Conservation (phyloP, 2,113 vertebrate species). For the Nycticryphes semicollaris region DNA sequence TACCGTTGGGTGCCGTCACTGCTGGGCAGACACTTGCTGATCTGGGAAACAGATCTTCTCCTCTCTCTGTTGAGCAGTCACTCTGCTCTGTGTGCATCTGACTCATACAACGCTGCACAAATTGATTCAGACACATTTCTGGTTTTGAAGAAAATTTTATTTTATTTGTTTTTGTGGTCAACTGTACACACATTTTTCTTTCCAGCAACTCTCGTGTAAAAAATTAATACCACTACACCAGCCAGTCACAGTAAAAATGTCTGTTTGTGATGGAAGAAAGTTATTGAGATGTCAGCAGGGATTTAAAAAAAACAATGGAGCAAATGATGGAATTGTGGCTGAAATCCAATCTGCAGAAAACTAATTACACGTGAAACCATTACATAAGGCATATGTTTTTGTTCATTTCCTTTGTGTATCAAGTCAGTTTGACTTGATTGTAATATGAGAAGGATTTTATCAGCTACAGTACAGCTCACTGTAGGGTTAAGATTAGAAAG, state of each 20-base stretch:
- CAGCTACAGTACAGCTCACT: neutral
- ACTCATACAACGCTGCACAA: neutral
- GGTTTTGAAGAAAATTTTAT: neutral
- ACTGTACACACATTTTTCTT: neutral
- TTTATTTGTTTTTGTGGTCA: neutral
- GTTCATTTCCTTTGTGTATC: constrained; percentile 29
- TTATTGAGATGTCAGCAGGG: constrained; percentile 12
- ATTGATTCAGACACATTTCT: neutral
- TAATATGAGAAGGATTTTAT: neutral
- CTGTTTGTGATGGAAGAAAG: neutral
- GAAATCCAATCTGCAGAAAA: neutral
- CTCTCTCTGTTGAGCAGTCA: neutral
- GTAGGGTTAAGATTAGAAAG: neutral
- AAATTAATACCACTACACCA: neutral
- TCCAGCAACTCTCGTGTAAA: neutral
- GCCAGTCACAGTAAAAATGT: neutral
- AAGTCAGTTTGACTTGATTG: neutral
- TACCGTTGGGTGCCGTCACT: neutral
- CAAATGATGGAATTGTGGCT: constrained; percentile 17
- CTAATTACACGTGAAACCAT: constrained; percentile 7
- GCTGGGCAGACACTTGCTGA: neutral
- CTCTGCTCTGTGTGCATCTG: neutral
- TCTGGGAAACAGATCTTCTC: neutral
- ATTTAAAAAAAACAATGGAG: neutral
- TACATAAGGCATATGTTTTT: constrained; percentile 13